These are phyloP conservation scores for Anguilla marmorata DNA, from an alignment of 2,797 vertebrate genomes.

Conservation along the genomic window DNA sequence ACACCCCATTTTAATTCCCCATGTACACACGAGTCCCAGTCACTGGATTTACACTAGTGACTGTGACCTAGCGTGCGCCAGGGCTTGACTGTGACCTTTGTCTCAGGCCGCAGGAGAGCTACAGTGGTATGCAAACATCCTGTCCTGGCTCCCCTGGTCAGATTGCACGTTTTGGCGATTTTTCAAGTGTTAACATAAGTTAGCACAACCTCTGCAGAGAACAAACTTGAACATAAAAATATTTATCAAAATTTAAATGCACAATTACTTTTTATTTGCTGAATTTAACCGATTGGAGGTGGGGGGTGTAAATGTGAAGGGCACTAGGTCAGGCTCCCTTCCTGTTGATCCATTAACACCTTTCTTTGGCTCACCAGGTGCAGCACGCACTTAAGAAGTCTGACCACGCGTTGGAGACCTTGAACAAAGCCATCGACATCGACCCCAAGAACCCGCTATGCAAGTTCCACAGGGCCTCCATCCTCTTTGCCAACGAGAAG, in stretches of 20 bases:
- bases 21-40: background rate
- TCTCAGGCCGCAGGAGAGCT: background rate
- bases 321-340: background rate
- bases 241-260: background rate
- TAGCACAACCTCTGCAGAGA: background rate
- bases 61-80: too few species aligned
- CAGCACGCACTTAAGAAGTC: conserved; percentile 96
- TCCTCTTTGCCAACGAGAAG: conserved; percentile 96
- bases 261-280: background rate
- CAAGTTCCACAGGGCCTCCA: conserved; percentile 97
- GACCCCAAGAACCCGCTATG: conserved; percentile 97
- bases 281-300: background rate
- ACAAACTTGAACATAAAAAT: background rate
- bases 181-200: too few species aligned
- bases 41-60: background rate
- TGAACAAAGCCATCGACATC: conserved; percentile 92
- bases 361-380: conserved; percentile 68
- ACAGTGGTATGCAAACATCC: too few species aligned
- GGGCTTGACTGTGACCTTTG: background rate
- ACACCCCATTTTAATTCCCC: background rate
- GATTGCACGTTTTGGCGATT: background rate
- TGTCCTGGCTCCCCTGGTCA: background rate
- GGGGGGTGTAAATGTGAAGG: too few species aligned
- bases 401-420: conserved; percentile 91
- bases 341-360: background rate